These are phyloP conservation scores for Struthio camelus DNA, from an alignment of 2,113 vertebrate genomes.

Conservation along the genomic window DNA sequence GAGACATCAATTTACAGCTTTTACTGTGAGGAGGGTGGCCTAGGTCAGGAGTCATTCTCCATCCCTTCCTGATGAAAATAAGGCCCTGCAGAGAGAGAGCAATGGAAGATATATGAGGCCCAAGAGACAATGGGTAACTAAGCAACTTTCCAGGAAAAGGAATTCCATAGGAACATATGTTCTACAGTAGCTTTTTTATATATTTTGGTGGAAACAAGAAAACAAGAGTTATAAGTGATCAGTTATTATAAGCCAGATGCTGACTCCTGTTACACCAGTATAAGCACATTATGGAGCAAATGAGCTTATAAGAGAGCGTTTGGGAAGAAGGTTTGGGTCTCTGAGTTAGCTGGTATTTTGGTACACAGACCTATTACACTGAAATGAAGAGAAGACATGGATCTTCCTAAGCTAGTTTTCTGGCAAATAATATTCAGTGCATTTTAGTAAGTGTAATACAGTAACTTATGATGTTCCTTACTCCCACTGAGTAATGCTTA, in stretches of 20 bases:
- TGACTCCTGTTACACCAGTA: background rate
- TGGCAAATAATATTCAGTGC: background rate
- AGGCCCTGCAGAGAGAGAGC: background rate
- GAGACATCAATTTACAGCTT: background rate
- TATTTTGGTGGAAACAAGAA: background rate
- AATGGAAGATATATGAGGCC: background rate
- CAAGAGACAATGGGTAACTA: background rate
- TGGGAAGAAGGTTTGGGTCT: background rate
- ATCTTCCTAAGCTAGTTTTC: background rate
- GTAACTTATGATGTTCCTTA: background rate
- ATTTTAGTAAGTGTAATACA: background rate
- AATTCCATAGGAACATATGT: background rate
- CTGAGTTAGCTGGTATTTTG: background rate
- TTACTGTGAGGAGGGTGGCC: background rate
- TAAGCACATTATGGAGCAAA: background rate
- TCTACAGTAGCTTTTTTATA: background rate
- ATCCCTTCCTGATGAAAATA: background rate
- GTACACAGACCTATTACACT: background rate
- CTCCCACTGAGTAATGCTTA: conserved; percentile 60
- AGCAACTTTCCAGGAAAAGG: background rate
- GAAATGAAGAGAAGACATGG: background rate
- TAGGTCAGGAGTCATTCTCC: background rate
- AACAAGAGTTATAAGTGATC: background rate
- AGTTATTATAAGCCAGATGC: background rate
- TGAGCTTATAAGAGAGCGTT: background rate